Base-by-base conservation (phyloP, 2,888 invertebrate genomes). In the Schizotus pectinicornis region DNA sequence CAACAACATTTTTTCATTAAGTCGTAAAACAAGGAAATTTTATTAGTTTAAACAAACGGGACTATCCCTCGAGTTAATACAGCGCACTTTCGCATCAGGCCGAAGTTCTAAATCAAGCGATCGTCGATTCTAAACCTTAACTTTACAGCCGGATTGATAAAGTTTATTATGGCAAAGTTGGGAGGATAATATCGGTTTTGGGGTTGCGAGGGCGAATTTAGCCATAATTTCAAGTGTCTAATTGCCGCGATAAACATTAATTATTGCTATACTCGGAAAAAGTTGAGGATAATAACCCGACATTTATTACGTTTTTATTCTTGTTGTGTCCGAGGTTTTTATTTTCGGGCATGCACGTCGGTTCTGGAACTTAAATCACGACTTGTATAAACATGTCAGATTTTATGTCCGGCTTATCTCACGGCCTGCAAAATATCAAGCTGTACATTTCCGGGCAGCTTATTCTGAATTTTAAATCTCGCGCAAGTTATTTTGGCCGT, bases 301-400 rank as follows among this genome's bases (percentile, higher is more conserved):
- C 53, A 53, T 53, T 53, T 53, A 53, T 45, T 35, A 33, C 46
- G 38, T 53, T 54, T 54, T 54, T 47, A 54, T 47, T 54, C 47
- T 32, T 41, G 47, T 54, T 34, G 35, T 37, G 39, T 54, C 48
- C 48, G 32, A 49, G 37, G 36, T 48, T 56, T 56, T 56, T 56
- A 49, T 56, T 56, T 32, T 56, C 36, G 42, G 33, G 43, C 55
- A 49, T 56, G 42, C 37, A 54, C 45, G 53, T 53, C 47, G 39
- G 12, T 41, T 56, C 33, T 45, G 39, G 45, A 56, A 56, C 56
- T 56, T 56, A 45, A 51, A 56, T 56, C 56, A 56, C 51, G 56
- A 46, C 50, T 46, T 56, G 32, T 13, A 56, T 56, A 56, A 56
- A 56, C 51, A 56, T 56, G 51, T 39, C 56, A 51, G 56, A 56